Evolutionary conservation across 2,113 vertebrate species (phyloP).

Genomic region (Gnathonemus echidnorhynchus): DNA sequence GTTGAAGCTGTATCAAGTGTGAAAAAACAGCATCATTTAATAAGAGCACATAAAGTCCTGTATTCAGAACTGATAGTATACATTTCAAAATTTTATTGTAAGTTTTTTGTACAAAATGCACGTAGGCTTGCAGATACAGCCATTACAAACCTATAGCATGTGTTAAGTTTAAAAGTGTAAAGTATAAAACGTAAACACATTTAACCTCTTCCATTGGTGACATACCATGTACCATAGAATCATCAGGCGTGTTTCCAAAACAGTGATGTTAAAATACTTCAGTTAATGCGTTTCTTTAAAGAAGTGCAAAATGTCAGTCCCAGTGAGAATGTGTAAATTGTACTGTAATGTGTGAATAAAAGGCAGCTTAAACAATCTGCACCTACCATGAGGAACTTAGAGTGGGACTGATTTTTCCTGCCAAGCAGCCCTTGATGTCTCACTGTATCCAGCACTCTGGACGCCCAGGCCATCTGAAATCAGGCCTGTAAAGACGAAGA

Average conservation of each 20-base stretch:
- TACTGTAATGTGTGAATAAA: neutral
- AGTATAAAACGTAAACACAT: neutral
- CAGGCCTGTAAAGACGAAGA: neutral
- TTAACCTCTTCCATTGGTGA: neutral
- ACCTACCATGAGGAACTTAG: neutral
- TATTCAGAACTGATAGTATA: neutral
- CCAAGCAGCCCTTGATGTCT: neutral
- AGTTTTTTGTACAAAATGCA: neutral
- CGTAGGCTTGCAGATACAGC: neutral
- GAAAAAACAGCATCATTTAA: neutral
- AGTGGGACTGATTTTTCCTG: neutral
- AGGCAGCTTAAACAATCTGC: neutral
- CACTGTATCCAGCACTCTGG: neutral
- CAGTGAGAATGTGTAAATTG: neutral
- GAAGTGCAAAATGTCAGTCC: neutral
- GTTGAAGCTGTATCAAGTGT: neutral
- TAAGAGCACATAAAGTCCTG: neutral
- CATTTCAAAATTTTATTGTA: neutral
- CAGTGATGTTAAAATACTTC: neutral
- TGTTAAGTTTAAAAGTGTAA: neutral
- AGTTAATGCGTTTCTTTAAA: neutral
- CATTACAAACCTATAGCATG: neutral
- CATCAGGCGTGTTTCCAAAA: neutral
- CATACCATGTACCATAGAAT: neutral
- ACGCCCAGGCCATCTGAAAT: neutral